Percentiles rank a stretch among this genome's conserved stretches.
These are phyloP conservation scores for Drosophila azteca DNA, from an alignment of 1,140 invertebrate genomes.

Conservation along the genomic window DNA sequence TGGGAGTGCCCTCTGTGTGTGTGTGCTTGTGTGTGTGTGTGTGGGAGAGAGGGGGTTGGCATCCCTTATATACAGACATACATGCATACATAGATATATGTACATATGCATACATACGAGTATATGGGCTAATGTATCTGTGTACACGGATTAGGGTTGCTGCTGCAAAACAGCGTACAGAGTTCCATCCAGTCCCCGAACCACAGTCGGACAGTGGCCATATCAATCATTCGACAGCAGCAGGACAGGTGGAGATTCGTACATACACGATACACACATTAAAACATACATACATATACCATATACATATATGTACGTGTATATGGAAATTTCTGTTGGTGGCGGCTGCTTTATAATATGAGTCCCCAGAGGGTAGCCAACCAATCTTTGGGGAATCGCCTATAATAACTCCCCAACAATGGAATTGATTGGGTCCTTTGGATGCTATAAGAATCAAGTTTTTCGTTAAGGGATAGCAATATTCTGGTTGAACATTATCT, in stretches of 20 bases:
- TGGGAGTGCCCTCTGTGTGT: constrained; percentile 21
- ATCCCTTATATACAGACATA: constrained; percentile 12
- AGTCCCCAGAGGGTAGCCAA: no score
- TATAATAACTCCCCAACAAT: no score
- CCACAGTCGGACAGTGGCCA: constrained; percentile 66
- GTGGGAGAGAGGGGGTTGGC: constrained; percentile 8
- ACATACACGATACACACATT: neutral
- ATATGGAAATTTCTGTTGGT: neutral
- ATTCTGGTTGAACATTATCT: no score
- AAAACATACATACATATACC: neutral
- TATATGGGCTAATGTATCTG: constrained; percentile 55
- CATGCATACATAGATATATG: constrained; percentile 18
- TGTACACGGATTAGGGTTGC: constrained; percentile 72
- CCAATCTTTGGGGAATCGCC: no score
- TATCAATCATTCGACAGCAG: constrained; percentile 54
- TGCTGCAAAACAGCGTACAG: constrained; percentile 20
- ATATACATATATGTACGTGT: neutral
- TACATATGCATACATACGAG: constrained; percentile 3
- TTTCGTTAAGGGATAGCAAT: no score
- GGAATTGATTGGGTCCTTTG: no score
- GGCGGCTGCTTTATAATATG: no score
- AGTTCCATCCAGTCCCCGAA: constrained; percentile 19
- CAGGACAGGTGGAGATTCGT: constrained; percentile 16
- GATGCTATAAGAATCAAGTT: no score
- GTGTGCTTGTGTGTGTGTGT: constrained; percentile 8